Conservation (phyloP, 2,797 vertebrate species). For the Myioborus melanocephalus region DNA sequence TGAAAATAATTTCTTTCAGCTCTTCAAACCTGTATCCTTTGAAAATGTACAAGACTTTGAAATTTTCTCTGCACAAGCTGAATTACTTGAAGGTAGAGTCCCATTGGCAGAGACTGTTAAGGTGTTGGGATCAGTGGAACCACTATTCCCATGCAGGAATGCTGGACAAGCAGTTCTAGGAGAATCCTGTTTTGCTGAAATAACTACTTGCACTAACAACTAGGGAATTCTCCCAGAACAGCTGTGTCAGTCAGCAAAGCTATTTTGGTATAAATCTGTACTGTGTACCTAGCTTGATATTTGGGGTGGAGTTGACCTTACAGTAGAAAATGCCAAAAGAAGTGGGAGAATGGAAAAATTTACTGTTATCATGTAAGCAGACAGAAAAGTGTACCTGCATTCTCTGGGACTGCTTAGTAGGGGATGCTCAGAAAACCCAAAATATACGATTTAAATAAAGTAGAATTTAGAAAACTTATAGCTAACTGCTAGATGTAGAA, state of each 20-base stretch:
- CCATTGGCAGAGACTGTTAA: neutral
- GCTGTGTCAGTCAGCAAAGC: constrained; percentile 13
- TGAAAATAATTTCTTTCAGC: neutral
- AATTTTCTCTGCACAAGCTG: neutral
- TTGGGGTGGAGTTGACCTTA: constrained; percentile 12
- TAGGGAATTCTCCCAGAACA: constrained; percentile 33
- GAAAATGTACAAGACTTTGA: neutral
- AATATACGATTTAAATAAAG: neutral
- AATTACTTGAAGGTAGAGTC: neutral
- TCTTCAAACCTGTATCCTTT: neutral
- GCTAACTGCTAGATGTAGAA: neutral
- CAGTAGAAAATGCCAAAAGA: constrained; percentile 57
- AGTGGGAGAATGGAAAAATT: neutral
- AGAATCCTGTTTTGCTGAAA: constrained; percentile 27
- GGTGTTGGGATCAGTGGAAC: neutral
- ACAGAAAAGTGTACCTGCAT: neutral
- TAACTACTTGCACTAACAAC: neutral
- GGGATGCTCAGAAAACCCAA: neutral
- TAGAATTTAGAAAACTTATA: neutral
- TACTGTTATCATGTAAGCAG: neutral
- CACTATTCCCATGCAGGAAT: neutral
- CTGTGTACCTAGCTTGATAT: neutral
- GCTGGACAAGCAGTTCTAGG: neutral
- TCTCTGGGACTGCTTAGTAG: neutral
- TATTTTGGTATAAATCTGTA: constrained; percentile 33